phyloP scores from a whole-genome alignment of 2,888 invertebrate species.

The Athripsodes cinereus region DNA sequence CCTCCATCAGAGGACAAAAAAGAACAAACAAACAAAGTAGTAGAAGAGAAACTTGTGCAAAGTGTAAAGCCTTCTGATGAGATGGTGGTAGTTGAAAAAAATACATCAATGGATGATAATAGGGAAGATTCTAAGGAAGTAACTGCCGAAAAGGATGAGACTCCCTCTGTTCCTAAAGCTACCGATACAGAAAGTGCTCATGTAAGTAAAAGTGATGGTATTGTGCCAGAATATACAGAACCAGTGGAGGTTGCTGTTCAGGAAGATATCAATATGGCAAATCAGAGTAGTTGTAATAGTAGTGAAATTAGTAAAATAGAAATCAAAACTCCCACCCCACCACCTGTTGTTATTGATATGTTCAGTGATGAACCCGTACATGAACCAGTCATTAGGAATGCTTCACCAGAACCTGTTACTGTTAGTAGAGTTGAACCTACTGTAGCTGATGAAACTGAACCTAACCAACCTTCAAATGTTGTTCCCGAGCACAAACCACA shows the following conservation, averaged over 20 bases:
- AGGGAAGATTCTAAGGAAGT: no score
- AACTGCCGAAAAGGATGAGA: no score
- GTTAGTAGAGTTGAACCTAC: neutral
- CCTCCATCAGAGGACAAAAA: slow-evolving; percentile 17
- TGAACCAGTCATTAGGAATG: neutral
- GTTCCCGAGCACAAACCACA: slow-evolving; percentile 29
- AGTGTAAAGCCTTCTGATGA: neutral
- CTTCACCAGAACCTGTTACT: neutral
- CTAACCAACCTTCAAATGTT: neutral
- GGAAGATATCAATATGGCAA: no score
- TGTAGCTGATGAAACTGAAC: neutral
- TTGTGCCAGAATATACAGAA: no score
- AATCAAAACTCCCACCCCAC: no score
- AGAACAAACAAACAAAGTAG: neutral
- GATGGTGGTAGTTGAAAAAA: neutral
- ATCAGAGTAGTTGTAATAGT: no score
- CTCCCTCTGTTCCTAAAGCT: no score
- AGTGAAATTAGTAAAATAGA: no score
- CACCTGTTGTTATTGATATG: neutral
- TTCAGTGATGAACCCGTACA: neutral
- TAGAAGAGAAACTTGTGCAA: neutral
- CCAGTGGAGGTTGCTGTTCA: no score
- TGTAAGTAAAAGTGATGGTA: no score
- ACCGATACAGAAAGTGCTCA: no score
- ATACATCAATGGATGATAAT: neutral